These are phyloP conservation scores for Nyctibius grandis DNA, from an alignment of 2,797 vertebrate species.

Conservation along the genomic window DNA sequence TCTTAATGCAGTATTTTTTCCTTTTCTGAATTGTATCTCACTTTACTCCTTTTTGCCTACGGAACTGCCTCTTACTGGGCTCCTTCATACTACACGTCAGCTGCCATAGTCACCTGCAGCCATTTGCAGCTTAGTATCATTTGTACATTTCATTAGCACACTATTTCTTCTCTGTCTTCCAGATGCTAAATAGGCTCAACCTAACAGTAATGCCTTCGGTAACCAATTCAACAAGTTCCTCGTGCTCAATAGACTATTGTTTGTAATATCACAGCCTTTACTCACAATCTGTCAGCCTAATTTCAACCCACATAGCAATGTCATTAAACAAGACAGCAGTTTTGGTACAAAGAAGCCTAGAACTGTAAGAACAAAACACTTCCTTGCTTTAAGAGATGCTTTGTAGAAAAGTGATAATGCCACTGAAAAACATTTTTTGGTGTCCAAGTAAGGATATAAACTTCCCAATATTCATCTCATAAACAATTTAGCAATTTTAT, in stretches of 20 bases:
- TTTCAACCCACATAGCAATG: slow-evolving; percentile 52
- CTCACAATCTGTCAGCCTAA: slow-evolving; percentile 57
- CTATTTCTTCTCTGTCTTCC: slow-evolving; percentile 25
- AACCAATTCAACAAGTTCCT: slow-evolving; percentile 61
- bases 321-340: slow-evolving; percentile 30
- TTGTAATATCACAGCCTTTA: slow-evolving; percentile 48
- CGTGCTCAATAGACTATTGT: slow-evolving; percentile 33
- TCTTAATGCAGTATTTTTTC: not conserved
- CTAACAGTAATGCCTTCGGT: not conserved
- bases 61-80: not conserved
- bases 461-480: not conserved
- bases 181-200: slow-evolving; percentile 43
- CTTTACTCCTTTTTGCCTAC: not conserved
- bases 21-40: not conserved
- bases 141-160: not conserved
- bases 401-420: not conserved
- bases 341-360: slow-evolving; percentile 32
- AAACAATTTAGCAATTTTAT: not conserved
- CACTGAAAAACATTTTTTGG: not conserved
- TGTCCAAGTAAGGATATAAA: not conserved
- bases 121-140: not conserved
- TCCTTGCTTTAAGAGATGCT: not conserved
- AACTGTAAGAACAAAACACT: slow-evolving; percentile 38
- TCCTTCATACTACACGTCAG: not conserved
- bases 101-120: slow-evolving; percentile 29